A percentile compares a stretch with the other conserved stretches of the same genome.
phyloP scores from a whole-genome alignment of 2,888 invertebrate genomes.

The Gasteruption jaculator region DNA sequence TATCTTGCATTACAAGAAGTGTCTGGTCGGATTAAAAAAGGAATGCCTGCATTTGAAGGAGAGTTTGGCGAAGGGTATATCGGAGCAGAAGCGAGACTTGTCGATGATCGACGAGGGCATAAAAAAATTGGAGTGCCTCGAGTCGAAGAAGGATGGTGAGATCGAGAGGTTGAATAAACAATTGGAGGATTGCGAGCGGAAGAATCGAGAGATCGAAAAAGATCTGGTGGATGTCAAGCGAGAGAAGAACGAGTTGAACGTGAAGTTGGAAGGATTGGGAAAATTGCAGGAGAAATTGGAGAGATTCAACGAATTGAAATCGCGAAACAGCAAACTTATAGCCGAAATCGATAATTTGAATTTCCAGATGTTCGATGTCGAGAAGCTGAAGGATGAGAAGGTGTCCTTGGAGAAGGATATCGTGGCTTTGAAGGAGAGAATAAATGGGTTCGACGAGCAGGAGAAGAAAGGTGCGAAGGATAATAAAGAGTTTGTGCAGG shows the following conservation, averaged over 20 bases:
- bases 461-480: background rate
- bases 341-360: slow-evolving; percentile 34
- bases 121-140: background rate
- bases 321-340: slow-evolving; percentile 31
- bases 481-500: background rate
- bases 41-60: slow-evolving; percentile 29
- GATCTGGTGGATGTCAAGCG: background rate
- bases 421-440: slow-evolving; percentile 15
- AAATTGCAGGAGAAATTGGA: slow-evolving; percentile 22
- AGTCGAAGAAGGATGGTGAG: slow-evolving; percentile 21
- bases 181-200: background rate
- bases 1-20: slow-evolving; percentile 29
- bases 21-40: slow-evolving; percentile 25
- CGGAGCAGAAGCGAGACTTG: slow-evolving; percentile 16
- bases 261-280: slow-evolving; percentile 19
- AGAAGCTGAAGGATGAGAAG: slow-evolving; percentile 16
- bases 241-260: slow-evolving; percentile 21
- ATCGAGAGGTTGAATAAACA: slow-evolving; percentile 16
- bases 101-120: background rate
- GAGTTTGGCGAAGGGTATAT: slow-evolving; percentile 19
- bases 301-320: slow-evolving; percentile 23
- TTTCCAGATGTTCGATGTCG: slow-evolving; percentile 31
- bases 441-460: slow-evolving; percentile 13
- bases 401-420: slow-evolving; percentile 13
- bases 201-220: slow-evolving; percentile 2